Percentiles rank a stretch among this genome's conserved stretches.
Evolutionary conservation across 2,888 invertebrate species (phyloP).

Genomic region (Heliconius ismenius): DNA sequence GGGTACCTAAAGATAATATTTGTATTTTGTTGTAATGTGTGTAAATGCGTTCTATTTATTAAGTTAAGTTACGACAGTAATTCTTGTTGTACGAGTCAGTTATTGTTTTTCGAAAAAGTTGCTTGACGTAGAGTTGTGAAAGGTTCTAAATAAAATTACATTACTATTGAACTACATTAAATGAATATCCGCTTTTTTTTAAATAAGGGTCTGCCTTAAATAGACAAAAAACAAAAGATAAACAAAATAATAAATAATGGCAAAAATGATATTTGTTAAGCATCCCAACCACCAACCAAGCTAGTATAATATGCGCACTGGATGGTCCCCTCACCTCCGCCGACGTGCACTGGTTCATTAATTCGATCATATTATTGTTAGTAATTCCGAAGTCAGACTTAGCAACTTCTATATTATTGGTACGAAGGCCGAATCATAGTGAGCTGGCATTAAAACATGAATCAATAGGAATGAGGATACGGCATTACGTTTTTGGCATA

Average conservation of each 20-base stretch:
- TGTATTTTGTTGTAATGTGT: neutral
- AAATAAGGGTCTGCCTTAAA: neutral
- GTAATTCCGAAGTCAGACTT: constrained; percentile 43
- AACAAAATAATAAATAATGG: neutral
- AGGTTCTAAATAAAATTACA: neutral
- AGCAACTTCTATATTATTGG: constrained; percentile 34
- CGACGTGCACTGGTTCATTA: constrained; percentile 51
- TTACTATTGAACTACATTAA: neutral
- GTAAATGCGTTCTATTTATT: neutral
- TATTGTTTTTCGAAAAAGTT: neutral
- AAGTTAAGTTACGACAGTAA: neutral
- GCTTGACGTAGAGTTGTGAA: neutral
- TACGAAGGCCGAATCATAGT: constrained; percentile 35
- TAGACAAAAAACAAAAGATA: neutral
- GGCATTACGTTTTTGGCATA: constrained; percentile 40
- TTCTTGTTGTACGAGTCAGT: neutral
- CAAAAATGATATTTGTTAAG: constrained; percentile 5
- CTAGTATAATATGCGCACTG: constrained; percentile 44
- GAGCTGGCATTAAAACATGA: constrained; percentile 34
- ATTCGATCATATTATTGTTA: constrained; percentile 48
- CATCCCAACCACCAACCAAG: constrained; percentile 4
- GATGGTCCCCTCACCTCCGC: constrained; percentile 45
- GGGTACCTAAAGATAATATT: constrained; percentile 1
- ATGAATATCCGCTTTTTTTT: neutral
- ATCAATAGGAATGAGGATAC: constrained; percentile 43